These are phyloP conservation scores for Solenopsis invicta DNA, from an alignment of 1,140 invertebrate species.

Conservation along the genomic window DNA sequence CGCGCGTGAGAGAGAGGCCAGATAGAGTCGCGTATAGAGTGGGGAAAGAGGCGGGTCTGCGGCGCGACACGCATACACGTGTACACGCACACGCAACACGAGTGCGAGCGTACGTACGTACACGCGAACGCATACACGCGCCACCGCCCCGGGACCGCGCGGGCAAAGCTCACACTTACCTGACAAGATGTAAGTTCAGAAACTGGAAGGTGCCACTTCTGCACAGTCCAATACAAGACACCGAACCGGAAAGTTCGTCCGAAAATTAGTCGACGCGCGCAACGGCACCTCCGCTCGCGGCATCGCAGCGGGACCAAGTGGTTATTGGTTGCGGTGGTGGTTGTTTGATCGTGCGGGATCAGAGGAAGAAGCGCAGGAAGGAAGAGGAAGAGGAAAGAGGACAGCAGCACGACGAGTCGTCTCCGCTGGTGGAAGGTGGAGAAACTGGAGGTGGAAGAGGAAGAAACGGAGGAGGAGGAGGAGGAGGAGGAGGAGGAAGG, in stretches of 20 bases:
- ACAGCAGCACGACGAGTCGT: constrained; percentile 33
- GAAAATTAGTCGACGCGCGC: constrained; percentile 71
- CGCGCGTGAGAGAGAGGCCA: constrained; percentile 40
- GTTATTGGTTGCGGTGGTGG: constrained; percentile 23
- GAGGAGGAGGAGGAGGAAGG: constrained; percentile 41
- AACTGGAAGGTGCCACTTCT: constrained; percentile 86
- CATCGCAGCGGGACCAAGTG: constrained; percentile 45
- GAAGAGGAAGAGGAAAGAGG: constrained; percentile 64
- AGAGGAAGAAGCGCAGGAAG: constrained; percentile 10
- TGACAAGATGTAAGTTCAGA: constrained; percentile 87
- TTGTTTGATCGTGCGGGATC: constrained; percentile 46
- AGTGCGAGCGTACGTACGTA: neutral
- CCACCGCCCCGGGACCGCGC: constrained; percentile 73
- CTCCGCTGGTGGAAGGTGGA: constrained; percentile 59
- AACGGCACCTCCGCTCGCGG: constrained; percentile 35
- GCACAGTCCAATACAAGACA: constrained; percentile 87
- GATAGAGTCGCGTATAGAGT: constrained; percentile 63
- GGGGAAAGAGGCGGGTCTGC: constrained; percentile 82
- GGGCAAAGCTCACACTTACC: constrained; percentile 86
- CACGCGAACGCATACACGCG: constrained; percentile 39
- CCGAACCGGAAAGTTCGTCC: constrained; percentile 86
- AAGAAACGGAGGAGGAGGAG: constrained; percentile 34
- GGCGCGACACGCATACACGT: constrained; percentile 70
- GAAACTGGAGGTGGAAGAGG: constrained; percentile 63
- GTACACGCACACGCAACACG: constrained; percentile 48